Percentiles rank a stretch among this genome's conserved stretches.
Conservation (phyloP, 1,140 invertebrate species). For the Chelonus insularis region DNA sequence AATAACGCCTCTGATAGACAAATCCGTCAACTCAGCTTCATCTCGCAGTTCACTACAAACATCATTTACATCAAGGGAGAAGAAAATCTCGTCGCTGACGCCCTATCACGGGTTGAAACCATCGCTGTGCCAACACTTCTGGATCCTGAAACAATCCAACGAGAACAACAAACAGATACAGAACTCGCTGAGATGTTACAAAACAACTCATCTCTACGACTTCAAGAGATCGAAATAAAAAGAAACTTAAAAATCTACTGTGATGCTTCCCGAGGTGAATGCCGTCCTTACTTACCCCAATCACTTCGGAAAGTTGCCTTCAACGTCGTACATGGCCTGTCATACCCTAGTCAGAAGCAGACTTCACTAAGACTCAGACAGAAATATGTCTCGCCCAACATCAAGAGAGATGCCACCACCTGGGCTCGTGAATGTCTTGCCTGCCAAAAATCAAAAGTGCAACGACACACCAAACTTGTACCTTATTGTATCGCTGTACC, state of each 20-base stretch:
- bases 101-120: neutral
- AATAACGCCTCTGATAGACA: neutral
- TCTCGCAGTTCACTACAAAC: neutral
- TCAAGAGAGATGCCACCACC: neutral
- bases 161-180: neutral
- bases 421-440: neutral
- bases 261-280: neutral
- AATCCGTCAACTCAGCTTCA: neutral
- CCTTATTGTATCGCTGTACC: neutral
- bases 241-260: neutral
- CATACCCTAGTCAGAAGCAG: neutral
- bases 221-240: neutral
- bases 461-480: neutral
- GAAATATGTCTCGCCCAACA: neutral
- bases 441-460: neutral
- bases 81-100: neutral
- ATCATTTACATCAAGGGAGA: too few species aligned
- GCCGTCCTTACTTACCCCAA: neutral
- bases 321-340: neutral
- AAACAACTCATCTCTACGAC: neutral
- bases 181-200: neutral
- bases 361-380: neutral
- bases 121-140: neutral
- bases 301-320: neutral
- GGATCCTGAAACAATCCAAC: neutral